Base-by-base conservation (phyloP, 2,113 vertebrate genomes). In the Platanista minor region DNA sequence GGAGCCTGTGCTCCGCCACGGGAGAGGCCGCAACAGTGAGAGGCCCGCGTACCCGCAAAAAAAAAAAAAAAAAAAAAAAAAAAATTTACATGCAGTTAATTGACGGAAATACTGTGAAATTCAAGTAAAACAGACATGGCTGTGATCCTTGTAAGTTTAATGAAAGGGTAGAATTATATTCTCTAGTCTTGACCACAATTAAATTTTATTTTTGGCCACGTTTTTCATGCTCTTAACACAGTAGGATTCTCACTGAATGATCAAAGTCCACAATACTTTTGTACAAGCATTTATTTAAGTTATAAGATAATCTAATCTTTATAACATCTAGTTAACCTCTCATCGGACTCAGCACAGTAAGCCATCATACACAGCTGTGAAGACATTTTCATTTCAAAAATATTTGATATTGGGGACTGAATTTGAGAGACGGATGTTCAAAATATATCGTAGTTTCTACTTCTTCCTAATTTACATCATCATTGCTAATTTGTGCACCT, bases 401-500 rank as follows among this genome's bases (percentile, higher is more conserved):
- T 67, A 46, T 31, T 86, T 84, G 41, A 49, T 88, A n/a, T 52
- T 69, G 75, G 21, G 80, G 81, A 59, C n/a, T 90, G 57, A 90
- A 90, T n/a, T 18, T 66, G 41, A 94, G 39, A 43, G n/a, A 52
- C 4, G 9, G 59, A 71, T 87, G 14, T 66, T 92, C 88, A 93
- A 89, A 88, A 80, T 95, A 94, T 75, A 61, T 61, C 29, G 23
- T 89, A 74, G 12, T 86, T 83, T 91, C 25, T 72, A 81, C 64
- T 75, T 82, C 27, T 92, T 97, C 21, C 39, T 87, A 94, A 75
- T 87, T 97, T 72, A 77, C 39, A 82, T 59, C 29, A 15, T 74
- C 54, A 62, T 25, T 97, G 72, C 39, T 95, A 86, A 82, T 91
- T 78, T 82, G 81, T 71, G 23, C 59, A 83, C 52, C 89, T 87